A percentile compares a stretch with the other conserved stretches of the same genome.
Conservation (phyloP, 2,888 invertebrate genomes). For the Orchestes rusci region DNA sequence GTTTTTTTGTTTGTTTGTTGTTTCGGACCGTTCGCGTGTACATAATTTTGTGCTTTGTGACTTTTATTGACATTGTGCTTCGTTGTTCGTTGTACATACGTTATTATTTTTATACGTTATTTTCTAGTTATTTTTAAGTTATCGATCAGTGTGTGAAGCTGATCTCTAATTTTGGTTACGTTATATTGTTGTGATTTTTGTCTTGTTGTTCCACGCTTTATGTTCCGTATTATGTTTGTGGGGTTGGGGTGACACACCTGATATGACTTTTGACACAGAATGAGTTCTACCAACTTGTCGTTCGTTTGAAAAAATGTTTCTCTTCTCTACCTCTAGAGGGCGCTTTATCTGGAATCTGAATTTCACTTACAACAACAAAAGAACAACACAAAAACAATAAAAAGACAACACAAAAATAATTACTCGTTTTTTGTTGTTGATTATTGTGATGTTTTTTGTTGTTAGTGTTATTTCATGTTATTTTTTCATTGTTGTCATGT, state of each 20-base stretch:
- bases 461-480: neutral
- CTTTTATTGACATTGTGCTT: slow-evolving; percentile 31
- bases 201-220: slow-evolving; percentile 28
- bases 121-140: neutral
- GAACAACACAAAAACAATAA: neutral
- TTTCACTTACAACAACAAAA: neutral
- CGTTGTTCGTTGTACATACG: neutral
- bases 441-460: neutral
- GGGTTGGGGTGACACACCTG: too few species aligned
- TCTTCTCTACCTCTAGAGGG: slow-evolving; percentile 1
- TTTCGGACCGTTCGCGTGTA: slow-evolving; percentile 18
- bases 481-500: too few species aligned
- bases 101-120: slow-evolving; percentile 5
- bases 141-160: too few species aligned
- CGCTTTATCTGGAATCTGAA: too few species aligned
- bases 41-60: slow-evolving; percentile 20
- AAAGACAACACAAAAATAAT: neutral
- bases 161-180: too few species aligned
- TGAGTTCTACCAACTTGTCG: too few species aligned
- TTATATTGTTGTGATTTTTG: slow-evolving; percentile 42
- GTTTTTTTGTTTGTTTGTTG: slow-evolving; percentile 20
- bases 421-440: neutral
- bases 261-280: too few species aligned
- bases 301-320: too few species aligned
- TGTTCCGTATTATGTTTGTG: slow-evolving; percentile 4